Base-by-base conservation (phyloP, 2,113 vertebrate genomes). In the Xiphophorus hellerii region DNA sequence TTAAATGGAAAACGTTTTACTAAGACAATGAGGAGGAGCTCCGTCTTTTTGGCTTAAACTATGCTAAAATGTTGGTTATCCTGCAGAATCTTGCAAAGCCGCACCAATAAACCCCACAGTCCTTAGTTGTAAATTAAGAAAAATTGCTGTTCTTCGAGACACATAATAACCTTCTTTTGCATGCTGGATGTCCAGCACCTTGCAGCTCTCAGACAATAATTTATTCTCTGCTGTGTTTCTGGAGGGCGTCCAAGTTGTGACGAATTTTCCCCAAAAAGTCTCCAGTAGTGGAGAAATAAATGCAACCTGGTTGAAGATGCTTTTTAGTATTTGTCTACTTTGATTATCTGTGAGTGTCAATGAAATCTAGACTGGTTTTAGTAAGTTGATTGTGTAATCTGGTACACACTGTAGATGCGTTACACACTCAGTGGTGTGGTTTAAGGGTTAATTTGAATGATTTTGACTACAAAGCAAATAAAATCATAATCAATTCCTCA, bases 171-270 rank as follows among this genome's bases (percentile, higher is more conserved):
- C 83, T 88, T 90, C 81, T 84, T 91, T 88, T 74, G 69, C 71
- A 81, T 87, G 88, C 87, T 88, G 87, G 84, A 86, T 79, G 63
- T 71, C 72, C 73, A 72, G 71, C 81, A 79, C 84, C 81, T 81
- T 78, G 78, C 81, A 78, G 80, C 68, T 81, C 73, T 83, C 83
- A 74, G 75, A 71, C 85, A 66, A 65, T 66, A 82, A 89, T 90
- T 88, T 87, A 85, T 92, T 78, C 75, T 83, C 80, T 15, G 51
- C 71, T 13, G 84, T 84, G 71, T 62, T 70, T 81, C 88, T 93
- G 91, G 92, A 91, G 79, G 80, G 77, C 73, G n/a, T 91, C 93
- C 93, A 93, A 79, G 60, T 31, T 66, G 73, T 83, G 84, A 86
- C 83, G 78, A 84, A 87, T 90, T 82, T 74, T 74, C 87, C 76